Percentiles rank a stretch among this genome's conserved stretches.
Conservation (phyloP, 2,113 vertebrate genomes). For the Thalassarche chlororhynchos region DNA sequence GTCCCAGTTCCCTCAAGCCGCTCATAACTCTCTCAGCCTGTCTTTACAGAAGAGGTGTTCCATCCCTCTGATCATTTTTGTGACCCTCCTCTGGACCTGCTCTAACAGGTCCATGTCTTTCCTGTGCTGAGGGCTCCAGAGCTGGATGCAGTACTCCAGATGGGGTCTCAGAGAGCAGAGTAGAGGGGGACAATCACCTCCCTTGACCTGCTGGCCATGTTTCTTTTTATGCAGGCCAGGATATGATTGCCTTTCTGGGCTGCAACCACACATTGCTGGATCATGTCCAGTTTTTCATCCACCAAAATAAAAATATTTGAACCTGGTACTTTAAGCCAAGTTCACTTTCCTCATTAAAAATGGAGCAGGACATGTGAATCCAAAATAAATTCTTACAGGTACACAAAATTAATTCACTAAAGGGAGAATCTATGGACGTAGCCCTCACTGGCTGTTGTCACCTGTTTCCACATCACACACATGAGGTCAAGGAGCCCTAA, state of each 20-base stretch:
- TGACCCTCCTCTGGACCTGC: not conserved
- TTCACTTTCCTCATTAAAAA: not conserved
- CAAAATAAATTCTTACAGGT: not conserved
- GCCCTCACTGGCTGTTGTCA: not conserved
- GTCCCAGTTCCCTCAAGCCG: too few relatives aligned
- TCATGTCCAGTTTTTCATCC: not conserved
- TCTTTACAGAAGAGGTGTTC: not conserved
- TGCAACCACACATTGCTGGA: not conserved
- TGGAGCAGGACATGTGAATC: not conserved
- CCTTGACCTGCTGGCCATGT: fast-evolving
- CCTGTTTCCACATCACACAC: not conserved
- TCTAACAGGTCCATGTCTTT: not conserved
- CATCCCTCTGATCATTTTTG: not conserved
- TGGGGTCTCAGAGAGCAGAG: not conserved
- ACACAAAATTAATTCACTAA: not conserved
- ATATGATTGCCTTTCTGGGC: not conserved
- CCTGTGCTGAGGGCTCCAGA: not conserved
- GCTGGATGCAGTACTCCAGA: not conserved
- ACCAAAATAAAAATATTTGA: not conserved
- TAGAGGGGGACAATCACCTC: not conserved
- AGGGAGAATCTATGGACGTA: not conserved
- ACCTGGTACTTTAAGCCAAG: not conserved
- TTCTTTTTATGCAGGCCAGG: not conserved
- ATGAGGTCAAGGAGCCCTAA: not conserved
- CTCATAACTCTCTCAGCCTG: not conserved